These are phyloP conservation scores for Bolinopsis microptera DNA, from an alignment of 37 sponge, comb jelly and placozoan genomes.

Conservation along the genomic window DNA sequence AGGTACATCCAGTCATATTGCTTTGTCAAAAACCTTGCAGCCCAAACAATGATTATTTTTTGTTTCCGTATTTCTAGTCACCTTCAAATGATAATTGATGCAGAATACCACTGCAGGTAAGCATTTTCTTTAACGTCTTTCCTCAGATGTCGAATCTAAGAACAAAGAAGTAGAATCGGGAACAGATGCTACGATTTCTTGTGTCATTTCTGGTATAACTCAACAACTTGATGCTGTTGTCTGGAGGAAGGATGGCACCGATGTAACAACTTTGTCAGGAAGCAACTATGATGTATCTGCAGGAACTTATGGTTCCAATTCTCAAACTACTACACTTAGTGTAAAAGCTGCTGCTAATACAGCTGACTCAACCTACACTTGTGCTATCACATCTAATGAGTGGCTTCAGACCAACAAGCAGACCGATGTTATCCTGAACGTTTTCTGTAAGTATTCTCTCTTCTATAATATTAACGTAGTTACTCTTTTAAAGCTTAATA, in stretches of 20 bases:
- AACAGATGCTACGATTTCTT: not conserved
- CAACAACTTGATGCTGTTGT: not conserved
- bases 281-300: not conserved
- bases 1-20: no score
- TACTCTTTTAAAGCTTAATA: no score
- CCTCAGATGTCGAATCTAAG: not conserved
- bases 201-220: not conserved
- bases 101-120: no score
- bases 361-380: not conserved
- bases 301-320: not conserved
- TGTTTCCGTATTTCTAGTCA: no score
- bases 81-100: no score
- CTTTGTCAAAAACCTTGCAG: no score
- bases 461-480: no score
- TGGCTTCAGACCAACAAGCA: not conserved
- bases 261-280: not conserved
- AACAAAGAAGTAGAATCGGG: slow-evolving; percentile 2
- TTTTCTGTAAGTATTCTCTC: not conserved
- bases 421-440: not conserved
- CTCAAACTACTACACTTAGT: slow-evolving; percentile 1
- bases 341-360: not conserved
- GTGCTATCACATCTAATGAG: slow-evolving; percentile 8
- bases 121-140: no score
- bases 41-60: no score
- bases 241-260: not conserved